Conservation (phyloP, 1,140 invertebrate species). For the Amyelois transitella region DNA sequence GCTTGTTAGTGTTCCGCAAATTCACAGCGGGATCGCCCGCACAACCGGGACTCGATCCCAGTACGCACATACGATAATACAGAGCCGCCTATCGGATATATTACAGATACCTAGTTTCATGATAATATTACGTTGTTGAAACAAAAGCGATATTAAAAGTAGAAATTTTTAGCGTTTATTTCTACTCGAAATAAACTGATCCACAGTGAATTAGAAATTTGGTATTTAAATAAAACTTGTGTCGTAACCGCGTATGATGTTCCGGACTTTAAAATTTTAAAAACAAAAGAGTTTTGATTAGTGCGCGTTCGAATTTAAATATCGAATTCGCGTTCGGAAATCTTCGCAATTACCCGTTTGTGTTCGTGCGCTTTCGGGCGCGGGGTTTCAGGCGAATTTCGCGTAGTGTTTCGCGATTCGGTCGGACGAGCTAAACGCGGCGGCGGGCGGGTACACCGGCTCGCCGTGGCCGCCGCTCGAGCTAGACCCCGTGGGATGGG, state of each 20-base stretch:
- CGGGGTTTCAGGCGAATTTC: conserved; percentile 28
- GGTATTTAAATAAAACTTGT: conserved; percentile 17
- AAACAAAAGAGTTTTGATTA: background rate
- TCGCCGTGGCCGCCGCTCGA: conserved; percentile 82
- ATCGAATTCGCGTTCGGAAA: background rate
- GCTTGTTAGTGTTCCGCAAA: conserved; percentile 73
- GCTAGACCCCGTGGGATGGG: conserved; percentile 82
- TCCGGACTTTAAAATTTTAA: background rate
- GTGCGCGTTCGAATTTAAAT: background rate
- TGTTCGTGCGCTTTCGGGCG: conserved; percentile 57
- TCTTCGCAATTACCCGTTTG: conserved; percentile 46
- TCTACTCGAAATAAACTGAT: conserved; percentile 8
- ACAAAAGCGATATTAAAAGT: background rate
- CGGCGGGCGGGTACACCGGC: conserved; percentile 81
- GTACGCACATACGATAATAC: conserved; percentile 59
- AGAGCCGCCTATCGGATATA: conserved; percentile 59
- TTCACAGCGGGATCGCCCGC: conserved; percentile 68
- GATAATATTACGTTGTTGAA: background rate
- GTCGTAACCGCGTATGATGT: conserved; percentile 1
- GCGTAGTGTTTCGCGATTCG: conserved; percentile 77
- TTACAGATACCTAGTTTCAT: conserved; percentile 20
- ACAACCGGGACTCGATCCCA: conserved; percentile 67
- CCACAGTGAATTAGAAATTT: conserved; percentile 12
- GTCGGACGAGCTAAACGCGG: conserved; percentile 81
- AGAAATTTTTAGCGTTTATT: background rate